Evolutionary conservation across 2,113 vertebrate species (phyloP).

Genomic region (Tychaedon coryphoeus): DNA sequence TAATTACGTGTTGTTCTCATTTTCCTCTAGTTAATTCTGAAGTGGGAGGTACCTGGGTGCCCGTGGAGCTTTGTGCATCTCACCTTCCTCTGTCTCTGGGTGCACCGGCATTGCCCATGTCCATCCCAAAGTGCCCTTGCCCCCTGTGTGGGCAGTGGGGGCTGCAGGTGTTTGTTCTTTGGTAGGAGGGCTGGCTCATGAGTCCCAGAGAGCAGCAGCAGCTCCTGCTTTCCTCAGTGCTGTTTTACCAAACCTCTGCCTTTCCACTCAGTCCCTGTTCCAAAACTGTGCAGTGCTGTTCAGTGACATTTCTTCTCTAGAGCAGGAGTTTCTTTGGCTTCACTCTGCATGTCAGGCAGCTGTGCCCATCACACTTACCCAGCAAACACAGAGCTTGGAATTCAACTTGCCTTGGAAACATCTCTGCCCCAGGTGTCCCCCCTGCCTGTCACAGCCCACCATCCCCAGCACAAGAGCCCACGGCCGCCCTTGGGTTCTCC

Average conservation of each 20-base stretch:
- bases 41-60: not conserved
- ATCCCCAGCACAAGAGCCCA: not conserved
- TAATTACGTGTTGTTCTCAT: not conserved
- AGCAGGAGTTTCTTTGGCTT: not conserved
- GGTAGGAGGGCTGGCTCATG: fast-evolving
- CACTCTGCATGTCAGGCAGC: fast-evolving
- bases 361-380: fast-evolving
- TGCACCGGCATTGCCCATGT: fast-evolving
- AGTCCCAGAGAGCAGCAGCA: not conserved
- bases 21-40: not conserved
- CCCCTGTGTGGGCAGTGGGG: fast-evolving
- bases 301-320: not conserved
- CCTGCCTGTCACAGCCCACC: not conserved
- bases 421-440: not conserved
- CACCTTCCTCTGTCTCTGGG: not conserved
- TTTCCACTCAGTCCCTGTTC: not conserved
- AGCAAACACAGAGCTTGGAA: not conserved
- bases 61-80: not conserved
- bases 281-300: fast-evolving
- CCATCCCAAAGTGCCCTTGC: not conserved
- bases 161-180: not conserved
- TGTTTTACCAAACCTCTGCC: not conserved
- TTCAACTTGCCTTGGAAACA: not conserved
- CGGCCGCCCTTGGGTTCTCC: not conserved
- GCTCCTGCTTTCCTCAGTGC: not conserved